Conservation (phyloP, 2,888 invertebrate genomes). For the Drosophila anceps region DNA sequence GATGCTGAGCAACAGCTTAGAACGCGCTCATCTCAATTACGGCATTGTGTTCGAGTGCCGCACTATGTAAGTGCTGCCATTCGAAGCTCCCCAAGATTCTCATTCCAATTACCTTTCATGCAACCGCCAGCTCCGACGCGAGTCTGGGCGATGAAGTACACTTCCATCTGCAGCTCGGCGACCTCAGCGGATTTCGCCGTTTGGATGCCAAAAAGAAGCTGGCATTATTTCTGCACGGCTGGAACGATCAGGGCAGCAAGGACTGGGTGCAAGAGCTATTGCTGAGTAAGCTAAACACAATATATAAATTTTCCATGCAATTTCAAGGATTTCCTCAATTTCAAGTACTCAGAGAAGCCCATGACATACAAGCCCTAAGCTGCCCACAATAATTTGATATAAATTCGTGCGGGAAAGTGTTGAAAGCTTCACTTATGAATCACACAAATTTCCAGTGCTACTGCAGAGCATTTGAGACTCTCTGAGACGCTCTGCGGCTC, state of each 20-base stretch:
- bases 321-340: background rate
- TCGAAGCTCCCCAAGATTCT: background rate
- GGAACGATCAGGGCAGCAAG: conserved; percentile 84
- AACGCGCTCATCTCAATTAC: conserved; percentile 78
- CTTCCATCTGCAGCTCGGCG: conserved; percentile 78
- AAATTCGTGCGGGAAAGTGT: background rate
- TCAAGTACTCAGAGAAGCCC: background rate
- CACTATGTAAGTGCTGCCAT: conserved; percentile 72
- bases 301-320: too few species aligned
- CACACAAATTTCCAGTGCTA: too few species aligned
- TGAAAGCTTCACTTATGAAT: too few species aligned
- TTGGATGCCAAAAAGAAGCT: conserved; percentile 74
- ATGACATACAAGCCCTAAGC: background rate
- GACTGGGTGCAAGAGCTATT: conserved; percentile 83
- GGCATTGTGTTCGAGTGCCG: conserved; percentile 82
- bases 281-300: conserved; percentile 67
- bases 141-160: conserved; percentile 69
- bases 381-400: background rate
- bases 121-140: conserved; percentile 61
- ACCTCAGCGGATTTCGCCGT: conserved; percentile 78
- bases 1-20: conserved; percentile 76
- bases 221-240: conserved; percentile 84
- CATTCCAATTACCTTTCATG: background rate
- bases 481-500: too few species aligned
- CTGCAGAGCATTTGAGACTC: too few species aligned